Conservation (phyloP, 2,113 vertebrate genomes). For the Sinocyclocheilus rhinocerous region DNA sequence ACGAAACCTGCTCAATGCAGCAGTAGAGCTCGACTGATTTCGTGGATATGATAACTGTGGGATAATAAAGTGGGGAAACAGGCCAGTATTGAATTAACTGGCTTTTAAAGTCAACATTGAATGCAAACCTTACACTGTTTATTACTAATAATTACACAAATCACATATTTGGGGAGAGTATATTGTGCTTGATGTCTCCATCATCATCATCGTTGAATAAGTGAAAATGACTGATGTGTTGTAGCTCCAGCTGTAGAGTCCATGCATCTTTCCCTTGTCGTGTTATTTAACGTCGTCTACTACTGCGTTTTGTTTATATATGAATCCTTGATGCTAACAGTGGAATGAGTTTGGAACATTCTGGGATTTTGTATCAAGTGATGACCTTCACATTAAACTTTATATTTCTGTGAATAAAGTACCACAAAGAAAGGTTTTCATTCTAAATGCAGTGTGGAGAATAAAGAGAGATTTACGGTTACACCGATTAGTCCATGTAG, state of each 20-base stretch:
- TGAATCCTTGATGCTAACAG: constrained; percentile 63
- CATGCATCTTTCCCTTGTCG: neutral
- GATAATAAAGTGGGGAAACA: neutral
- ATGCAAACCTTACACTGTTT: too few species aligned
- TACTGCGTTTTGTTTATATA: constrained; percentile 59
- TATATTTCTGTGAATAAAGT: constrained; percentile 84
- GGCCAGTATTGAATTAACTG: neutral
- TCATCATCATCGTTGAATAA: neutral
- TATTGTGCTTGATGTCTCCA: neutral
- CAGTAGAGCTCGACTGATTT: neutral
- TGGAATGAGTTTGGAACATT: constrained; percentile 75
- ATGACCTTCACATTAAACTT: constrained; percentile 80
- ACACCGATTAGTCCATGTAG: neutral
- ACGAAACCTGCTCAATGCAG: neutral
- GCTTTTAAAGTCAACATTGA: too few species aligned
- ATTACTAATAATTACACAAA: too few species aligned
- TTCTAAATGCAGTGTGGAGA: neutral
- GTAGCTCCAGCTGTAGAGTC: neutral
- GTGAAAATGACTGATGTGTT: neutral
- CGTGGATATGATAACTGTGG: neutral
- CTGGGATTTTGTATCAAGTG: constrained; percentile 82
- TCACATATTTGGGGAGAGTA: neutral
- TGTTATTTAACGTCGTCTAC: constrained; percentile 30
- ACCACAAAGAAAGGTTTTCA: constrained; percentile 6
- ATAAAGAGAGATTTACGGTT: neutral